Evolutionary conservation across 2,888 invertebrate genomes (phyloP), one percentile per base, ranked within the genome.

Genomic region (Neoaliturus tenellus): DNA sequence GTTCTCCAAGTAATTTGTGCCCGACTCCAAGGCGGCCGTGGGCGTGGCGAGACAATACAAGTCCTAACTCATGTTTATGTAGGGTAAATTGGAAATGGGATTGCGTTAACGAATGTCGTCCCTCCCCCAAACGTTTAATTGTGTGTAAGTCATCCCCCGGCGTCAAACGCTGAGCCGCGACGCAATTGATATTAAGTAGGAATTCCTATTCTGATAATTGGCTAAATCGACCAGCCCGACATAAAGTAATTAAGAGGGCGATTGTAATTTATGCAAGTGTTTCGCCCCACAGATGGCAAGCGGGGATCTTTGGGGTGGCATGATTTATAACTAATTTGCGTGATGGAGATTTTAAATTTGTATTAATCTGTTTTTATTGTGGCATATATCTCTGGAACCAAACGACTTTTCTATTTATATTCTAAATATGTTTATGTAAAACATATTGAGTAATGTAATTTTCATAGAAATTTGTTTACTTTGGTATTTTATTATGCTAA

Each of bases 181-280:
- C 75, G 48, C 75, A 75, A 75, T 75, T 75, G 75, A 75, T 75
- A 48, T 75, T 44, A 75, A 75, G 75, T 75, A 75, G 39, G 39
- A 75, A 75, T 75, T 75, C 48, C 39, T 75, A 75, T 35, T 44
- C 75, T 28, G 75, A 39, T 75, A 75, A 75, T 75, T 75, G 75
- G 75, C 4, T 75, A 28, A 41, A 75, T 75, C 75, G 75, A 75
- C 48, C 23, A 20, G 58, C 20, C 58, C 1, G 35, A 80, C 80
- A 58, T 67, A 25, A 62, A 81, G 67, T 41, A 67, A 67, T 67
- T 44, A 81, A 62, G 44, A 20, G 62, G 67, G 81, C 33, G 67
- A 67, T 67, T 67, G 44, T 62, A 28, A 67, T 35, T 41, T 62
- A 44, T 67, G 44, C 67, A 35, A 35, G 87, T 85, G 31, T 48